phyloP scores from a whole-genome alignment of 2,113 vertebrate genomes.

The Odobenus rosmarus region DNA sequence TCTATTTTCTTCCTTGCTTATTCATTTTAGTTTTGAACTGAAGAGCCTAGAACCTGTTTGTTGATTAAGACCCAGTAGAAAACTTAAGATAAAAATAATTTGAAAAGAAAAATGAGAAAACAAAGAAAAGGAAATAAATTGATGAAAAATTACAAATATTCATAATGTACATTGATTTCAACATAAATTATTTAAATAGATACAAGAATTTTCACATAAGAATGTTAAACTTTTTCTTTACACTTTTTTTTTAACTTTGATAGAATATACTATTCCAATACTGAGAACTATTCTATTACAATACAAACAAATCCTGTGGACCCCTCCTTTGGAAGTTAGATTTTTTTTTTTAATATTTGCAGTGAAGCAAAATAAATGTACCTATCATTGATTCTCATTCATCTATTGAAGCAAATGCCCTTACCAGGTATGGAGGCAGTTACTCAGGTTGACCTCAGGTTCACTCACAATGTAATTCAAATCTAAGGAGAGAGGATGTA shows the following conservation, averaged over 20 bases:
- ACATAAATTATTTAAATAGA: background rate
- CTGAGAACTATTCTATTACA: background rate
- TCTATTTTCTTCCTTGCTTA: background rate
- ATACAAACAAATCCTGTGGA: background rate
- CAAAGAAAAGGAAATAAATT: background rate
- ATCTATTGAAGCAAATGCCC: slow-evolving; percentile 17
- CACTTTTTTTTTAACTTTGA: background rate
- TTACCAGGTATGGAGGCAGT: background rate
- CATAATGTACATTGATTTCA: background rate
- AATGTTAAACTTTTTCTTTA: background rate
- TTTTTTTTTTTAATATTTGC: background rate
- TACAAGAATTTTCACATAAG: background rate
- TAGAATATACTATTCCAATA: background rate
- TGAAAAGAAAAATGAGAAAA: background rate
- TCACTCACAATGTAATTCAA: background rate
- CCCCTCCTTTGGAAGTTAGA: background rate
- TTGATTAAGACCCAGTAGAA: background rate
- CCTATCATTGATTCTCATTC: slow-evolving; percentile 58
- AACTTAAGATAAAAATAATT: background rate
- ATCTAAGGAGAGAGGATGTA: background rate
- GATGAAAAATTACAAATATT: background rate
- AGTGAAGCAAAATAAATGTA: slow-evolving; percentile 46
- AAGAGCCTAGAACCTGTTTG: background rate
- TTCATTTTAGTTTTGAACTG: background rate
- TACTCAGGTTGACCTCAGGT: background rate